Conservation (phyloP, 1,140 invertebrate genomes). For the Armadillidium nasatum region DNA sequence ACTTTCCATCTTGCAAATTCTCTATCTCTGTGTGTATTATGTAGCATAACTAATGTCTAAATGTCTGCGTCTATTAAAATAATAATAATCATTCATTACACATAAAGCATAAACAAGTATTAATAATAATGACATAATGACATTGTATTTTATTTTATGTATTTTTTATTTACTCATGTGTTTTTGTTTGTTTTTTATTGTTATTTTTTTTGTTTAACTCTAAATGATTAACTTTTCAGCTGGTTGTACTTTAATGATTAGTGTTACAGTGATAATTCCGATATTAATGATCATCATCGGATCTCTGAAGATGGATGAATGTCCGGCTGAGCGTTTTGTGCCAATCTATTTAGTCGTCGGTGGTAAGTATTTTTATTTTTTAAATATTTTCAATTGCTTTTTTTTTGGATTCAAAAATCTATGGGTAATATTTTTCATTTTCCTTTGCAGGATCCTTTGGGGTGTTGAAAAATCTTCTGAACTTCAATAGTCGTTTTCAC, state of each 20-base stretch:
- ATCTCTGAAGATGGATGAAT: constrained; percentile 60
- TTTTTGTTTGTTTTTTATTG: too few species aligned
- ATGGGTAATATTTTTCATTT: neutral
- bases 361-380: constrained; percentile 50
- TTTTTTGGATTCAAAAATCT: too few species aligned
- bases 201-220: too few species aligned
- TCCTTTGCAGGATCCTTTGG: constrained; percentile 52
- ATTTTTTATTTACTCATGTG: too few species aligned
- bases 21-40: too few species aligned
- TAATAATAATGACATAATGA: too few species aligned
- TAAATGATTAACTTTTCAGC: constrained; percentile 51
- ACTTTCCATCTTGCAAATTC: too few species aligned
- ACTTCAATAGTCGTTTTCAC: constrained; percentile 55
- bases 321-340: constrained; percentile 63
- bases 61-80: too few species aligned
- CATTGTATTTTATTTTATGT: too few species aligned
- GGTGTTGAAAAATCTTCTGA: constrained; percentile 59
- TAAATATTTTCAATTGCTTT: constrained; percentile 17
- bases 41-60: too few species aligned
- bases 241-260: constrained; percentile 61
- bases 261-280: constrained; percentile 60
- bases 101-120: too few species aligned
- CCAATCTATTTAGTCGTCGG: constrained; percentile 65
- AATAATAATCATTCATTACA: too few species aligned
- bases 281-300: constrained; percentile 64